Evolutionary conservation across 2,797 vertebrate genomes (phyloP), one percentile per base, ranked within the genome.

Genomic region (Luscinia megarhynchos): DNA sequence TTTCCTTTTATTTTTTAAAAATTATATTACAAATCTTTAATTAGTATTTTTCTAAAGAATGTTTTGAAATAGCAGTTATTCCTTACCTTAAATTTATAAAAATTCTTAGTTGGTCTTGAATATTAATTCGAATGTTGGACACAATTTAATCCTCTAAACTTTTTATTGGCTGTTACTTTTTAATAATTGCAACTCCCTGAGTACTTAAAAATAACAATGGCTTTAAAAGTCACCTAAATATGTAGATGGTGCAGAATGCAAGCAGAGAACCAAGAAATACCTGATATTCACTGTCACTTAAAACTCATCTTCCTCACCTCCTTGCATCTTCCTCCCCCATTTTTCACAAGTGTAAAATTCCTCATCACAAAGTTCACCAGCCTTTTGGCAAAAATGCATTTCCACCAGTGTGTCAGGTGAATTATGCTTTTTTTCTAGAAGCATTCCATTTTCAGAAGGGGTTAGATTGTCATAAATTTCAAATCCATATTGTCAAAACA

Each of bases 351-450:
- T 17, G 15, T n/a, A 70, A 75, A 70, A 26, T 89, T 87, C 26
- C 36, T n/a, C 18, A n/a, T 82, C 30, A 62, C 3, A 2, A 38
- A 5, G 1, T 4, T 66, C 15, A 19, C 12, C 40, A 54, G 9
- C 1, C 7, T 80, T 10, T 32, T 27, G 21, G 7, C 21, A 66
- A 80, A 85, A 80, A 38, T 17, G 1, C 3, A 40, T 61, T 76
- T 79, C 4, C 53, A 2, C 2, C 10, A n/a, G 5, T 34, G 61
- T 0, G 0, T 69, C 5, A 40, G 9, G 20, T 55, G 15, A 40
- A 73, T 62, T 15, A 34, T 40, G 11, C 2, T 15, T 61, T 21
- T 79, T 53, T 50, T 8, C 16, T 77, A 67, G 9, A 17, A 62
- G 18, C 23, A 36, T 12, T 43, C 18, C 43, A 3, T 77, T 69